Evolutionary conservation across 1,140 invertebrate genomes (phyloP).

Genomic region (Diachasma alloeum): DNA sequence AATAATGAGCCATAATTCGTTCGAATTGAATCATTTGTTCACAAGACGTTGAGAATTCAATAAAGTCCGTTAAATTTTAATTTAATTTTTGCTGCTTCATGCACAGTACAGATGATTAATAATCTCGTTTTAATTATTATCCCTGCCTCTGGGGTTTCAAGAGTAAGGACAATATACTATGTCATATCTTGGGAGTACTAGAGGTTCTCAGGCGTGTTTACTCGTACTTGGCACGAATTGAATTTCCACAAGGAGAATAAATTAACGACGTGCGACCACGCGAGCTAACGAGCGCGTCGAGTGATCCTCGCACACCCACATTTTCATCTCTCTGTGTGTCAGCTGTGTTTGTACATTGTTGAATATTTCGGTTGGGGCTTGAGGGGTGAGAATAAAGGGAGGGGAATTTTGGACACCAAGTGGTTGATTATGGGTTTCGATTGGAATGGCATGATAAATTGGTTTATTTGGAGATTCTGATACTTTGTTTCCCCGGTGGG

Average conservation of each 20-base stretch:
- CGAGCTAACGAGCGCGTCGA: constrained; percentile 11
- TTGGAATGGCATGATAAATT: too few species aligned
- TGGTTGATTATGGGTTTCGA: not conserved
- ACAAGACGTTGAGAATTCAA: too few species aligned
- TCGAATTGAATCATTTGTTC: too few species aligned
- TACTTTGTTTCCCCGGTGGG: too few species aligned
- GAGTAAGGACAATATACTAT: not conserved
- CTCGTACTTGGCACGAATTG: constrained; percentile 20
- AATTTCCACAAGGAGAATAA: constrained; percentile 15
- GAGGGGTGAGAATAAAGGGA: not conserved
- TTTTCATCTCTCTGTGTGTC: not conserved
- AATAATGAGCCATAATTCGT: too few species aligned
- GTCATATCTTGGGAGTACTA: not conserved
- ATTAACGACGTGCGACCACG: constrained; percentile 12
- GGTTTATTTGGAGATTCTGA: too few species aligned
- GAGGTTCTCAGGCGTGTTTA: constrained; percentile 7
- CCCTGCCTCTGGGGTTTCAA: not conserved
- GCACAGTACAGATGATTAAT: not conserved
- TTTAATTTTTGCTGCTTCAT: not conserved
- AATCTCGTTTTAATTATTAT: not conserved
- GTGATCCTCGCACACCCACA: constrained; percentile 1
- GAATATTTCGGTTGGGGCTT: not conserved
- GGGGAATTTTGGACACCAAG: not conserved
- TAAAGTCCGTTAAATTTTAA: not conserved
- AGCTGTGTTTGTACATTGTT: not conserved